Conservation (phyloP, 2,888 invertebrate species). For the Amiota minor region DNA sequence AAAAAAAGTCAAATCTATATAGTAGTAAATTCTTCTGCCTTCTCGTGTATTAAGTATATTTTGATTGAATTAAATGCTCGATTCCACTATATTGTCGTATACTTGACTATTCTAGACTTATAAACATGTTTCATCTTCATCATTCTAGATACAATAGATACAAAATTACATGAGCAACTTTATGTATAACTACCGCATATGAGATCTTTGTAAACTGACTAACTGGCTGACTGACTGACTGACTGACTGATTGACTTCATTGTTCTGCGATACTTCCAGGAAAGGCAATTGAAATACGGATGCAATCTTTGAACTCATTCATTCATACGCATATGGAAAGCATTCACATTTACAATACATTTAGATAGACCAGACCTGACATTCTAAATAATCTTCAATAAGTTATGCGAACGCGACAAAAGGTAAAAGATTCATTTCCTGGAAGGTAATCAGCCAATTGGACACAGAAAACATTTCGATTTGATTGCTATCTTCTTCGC, state of each 20-base stretch:
- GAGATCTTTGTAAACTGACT: not conserved
- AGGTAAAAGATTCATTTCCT: conserved; percentile 21
- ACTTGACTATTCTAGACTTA: conserved; percentile 2
- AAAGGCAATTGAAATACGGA: conserved; percentile 50
- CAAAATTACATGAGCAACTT: conserved; percentile 2
- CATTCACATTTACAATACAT: not conserved
- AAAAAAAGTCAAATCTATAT: too few species aligned
- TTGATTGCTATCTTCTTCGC: too few species aligned
- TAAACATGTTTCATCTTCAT: not conserved
- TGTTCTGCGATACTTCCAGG: conserved; percentile 42
- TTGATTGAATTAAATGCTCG: too few species aligned
- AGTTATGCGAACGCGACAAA: conserved; percentile 19
- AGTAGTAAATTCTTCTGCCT: too few species aligned
- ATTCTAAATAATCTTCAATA: conserved; percentile 20
- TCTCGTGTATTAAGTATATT: too few species aligned
- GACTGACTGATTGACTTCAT: conserved; percentile 13
- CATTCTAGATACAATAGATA: not conserved
- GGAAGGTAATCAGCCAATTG: conserved; percentile 17
- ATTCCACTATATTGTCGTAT: too few species aligned
- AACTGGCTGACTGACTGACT: too few species aligned
- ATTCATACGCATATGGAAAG: conserved; percentile 8
- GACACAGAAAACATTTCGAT: not conserved
- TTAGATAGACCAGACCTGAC: not conserved
- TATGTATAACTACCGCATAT: conserved; percentile 39
- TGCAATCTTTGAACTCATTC: conserved; percentile 49